Conservation (phyloP, 2,797 vertebrate species). For the Pantherophis vulpinus region DNA sequence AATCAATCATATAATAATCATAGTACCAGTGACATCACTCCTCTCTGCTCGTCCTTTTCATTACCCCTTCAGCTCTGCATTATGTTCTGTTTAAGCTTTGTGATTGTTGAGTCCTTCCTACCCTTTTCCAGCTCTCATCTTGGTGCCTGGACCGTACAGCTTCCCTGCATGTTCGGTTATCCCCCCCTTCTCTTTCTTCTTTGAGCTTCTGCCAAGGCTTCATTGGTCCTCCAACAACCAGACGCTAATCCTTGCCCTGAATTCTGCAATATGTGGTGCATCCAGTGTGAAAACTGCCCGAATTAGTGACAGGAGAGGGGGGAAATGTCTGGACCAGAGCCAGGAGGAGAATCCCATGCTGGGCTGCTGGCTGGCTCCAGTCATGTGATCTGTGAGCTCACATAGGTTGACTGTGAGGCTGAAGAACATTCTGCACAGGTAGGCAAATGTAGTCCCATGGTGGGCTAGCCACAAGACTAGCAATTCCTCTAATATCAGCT, state of each 20-base stretch:
- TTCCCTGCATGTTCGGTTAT: neutral
- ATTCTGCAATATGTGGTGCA: neutral
- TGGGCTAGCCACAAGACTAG: conserved; percentile 5
- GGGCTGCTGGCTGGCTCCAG: neutral
- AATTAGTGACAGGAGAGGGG: neutral
- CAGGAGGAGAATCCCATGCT: neutral
- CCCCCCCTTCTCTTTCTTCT: neutral
- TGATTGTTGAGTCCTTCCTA: neutral
- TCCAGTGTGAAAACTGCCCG: neutral
- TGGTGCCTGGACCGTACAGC: neutral
- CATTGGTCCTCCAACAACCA: neutral
- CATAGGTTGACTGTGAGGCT: neutral
- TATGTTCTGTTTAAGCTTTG: neutral
- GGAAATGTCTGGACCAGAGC: neutral
- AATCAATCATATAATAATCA: neutral
- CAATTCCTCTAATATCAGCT: conserved; percentile 27
- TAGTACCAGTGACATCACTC: neutral
- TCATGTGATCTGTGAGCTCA: conserved; percentile 14
- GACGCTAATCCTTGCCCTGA: neutral
- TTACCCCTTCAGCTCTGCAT: neutral
- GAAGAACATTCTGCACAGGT: conserved; percentile 18
- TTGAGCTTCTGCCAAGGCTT: neutral
- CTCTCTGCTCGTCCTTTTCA: neutral
- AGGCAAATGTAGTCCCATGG: neutral
- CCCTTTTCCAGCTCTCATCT: neutral